These are phyloP conservation scores for Cirrhinus molitorella DNA, from an alignment of 2,797 vertebrate species.

Conservation along the genomic window DNA sequence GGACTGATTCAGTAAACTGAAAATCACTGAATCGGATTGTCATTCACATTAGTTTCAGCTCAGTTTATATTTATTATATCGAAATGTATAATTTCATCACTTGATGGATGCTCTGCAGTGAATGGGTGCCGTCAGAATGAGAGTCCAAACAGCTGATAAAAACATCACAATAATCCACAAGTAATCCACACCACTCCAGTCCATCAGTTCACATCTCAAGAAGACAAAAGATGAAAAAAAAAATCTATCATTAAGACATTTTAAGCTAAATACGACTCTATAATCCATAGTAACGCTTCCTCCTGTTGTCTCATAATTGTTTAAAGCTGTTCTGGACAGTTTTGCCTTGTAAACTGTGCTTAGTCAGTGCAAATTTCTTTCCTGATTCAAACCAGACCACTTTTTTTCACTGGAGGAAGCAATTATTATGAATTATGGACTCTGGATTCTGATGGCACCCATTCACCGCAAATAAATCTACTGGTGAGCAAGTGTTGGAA, in stretches of 20 bases:
- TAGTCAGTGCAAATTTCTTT: neutral
- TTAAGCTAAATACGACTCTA: too few species aligned
- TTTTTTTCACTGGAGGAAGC: too few species aligned
- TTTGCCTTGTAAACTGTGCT: neutral
- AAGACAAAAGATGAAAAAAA: neutral
- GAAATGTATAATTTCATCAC: neutral
- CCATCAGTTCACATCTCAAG: neutral
- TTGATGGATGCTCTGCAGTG: neutral
- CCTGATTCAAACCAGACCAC: too few species aligned
- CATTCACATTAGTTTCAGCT: neutral
- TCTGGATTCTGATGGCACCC: neutral
- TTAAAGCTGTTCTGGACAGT: too few species aligned
- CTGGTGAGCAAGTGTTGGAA: too few species aligned
- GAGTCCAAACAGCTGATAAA: neutral
- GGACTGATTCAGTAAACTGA: neutral
- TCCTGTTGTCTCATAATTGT: too few species aligned
- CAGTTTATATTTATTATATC: neutral
- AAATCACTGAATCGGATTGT: neutral
- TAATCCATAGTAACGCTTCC: too few species aligned
- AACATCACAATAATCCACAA: neutral
- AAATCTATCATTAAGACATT: neutral
- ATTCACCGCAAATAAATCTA: neutral
- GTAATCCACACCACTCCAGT: too few species aligned
- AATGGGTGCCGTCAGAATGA: constrained; percentile 1
- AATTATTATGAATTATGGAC: too few species aligned